These are phyloP conservation scores for Holotrichia oblita DNA, from an alignment of 1,140 invertebrate genomes.

Conservation along the genomic window DNA sequence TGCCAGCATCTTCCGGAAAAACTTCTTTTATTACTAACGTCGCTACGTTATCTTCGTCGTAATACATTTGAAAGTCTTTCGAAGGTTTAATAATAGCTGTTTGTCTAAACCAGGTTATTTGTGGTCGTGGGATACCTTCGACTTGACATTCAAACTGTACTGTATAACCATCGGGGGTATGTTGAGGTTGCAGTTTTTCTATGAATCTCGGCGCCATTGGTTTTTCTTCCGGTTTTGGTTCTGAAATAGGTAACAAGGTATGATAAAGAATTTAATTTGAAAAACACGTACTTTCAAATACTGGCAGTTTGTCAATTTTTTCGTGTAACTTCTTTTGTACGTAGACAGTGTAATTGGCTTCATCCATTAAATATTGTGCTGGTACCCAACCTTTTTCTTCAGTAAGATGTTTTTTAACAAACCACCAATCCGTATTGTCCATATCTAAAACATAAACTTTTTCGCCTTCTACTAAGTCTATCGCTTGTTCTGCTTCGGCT, in stretches of 20 bases:
- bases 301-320: constrained; percentile 89
- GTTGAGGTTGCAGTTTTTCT: constrained; percentile 84
- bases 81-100: constrained; percentile 92
- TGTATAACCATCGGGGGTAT: constrained; percentile 85
- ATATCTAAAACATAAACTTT: constrained; percentile 86
- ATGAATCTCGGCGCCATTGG: constrained; percentile 84
- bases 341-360: constrained; percentile 81
- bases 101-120: constrained; percentile 95
- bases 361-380: constrained; percentile 86
- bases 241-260: constrained; percentile 64
- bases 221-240: constrained; percentile 80
- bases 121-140: constrained; percentile 86
- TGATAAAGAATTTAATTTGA: not conserved
- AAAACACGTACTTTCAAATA: constrained; percentile 85
- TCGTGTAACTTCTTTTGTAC: constrained; percentile 88
- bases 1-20: constrained; percentile 96
- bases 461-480: constrained; percentile 91
- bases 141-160: constrained; percentile 92
- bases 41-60: constrained; percentile 91
- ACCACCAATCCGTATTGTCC: constrained; percentile 88
- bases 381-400: constrained; percentile 93
- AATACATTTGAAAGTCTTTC: constrained; percentile 91
- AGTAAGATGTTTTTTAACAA: constrained; percentile 87
- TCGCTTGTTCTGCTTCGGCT: constrained; percentile 87
- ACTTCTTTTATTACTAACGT: constrained; percentile 95